phyloP scores from a whole-genome alignment of 2,113 vertebrate genomes.

The Phylloscopus whistleri region DNA sequence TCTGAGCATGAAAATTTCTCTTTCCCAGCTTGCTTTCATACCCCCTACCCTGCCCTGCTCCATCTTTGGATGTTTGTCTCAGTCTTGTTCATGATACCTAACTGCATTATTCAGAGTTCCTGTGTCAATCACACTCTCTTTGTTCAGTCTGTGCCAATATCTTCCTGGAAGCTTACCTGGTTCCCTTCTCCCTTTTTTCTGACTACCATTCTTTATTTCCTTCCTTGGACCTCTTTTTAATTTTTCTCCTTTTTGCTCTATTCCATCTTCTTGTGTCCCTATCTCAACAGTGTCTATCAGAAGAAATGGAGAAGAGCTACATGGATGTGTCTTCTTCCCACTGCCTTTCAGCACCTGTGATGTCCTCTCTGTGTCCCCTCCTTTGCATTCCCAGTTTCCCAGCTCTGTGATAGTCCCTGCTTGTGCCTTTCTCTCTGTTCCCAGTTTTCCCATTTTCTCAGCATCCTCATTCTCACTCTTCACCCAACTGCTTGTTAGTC shows the following conservation, averaged over 20 bases:
- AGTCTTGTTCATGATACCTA: background rate
- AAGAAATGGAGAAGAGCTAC: background rate
- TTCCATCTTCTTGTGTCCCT: background rate
- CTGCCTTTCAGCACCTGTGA: background rate
- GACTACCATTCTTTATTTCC: background rate
- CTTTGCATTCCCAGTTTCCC: background rate
- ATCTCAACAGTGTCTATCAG: background rate
- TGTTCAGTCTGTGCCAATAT: background rate
- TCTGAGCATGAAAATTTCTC: background rate
- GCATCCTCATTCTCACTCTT: background rate
- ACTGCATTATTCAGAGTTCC: background rate
- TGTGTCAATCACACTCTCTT: background rate
- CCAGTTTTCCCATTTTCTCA: background rate
- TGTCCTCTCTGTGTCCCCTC: background rate
- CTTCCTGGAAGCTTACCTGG: background rate
- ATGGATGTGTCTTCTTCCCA: background rate
- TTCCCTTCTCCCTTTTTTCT: background rate
- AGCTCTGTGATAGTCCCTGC: background rate
- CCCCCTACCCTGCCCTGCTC: background rate
- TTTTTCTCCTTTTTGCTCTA: background rate
- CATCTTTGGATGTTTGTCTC: background rate
- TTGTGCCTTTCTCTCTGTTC: background rate
- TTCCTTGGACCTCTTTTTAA: background rate
- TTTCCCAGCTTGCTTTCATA: background rate
- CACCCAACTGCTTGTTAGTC: background rate